These are phyloP conservation scores for Solen grandis DNA, from an alignment of 1,140 invertebrate genomes.

Conservation along the genomic window DNA sequence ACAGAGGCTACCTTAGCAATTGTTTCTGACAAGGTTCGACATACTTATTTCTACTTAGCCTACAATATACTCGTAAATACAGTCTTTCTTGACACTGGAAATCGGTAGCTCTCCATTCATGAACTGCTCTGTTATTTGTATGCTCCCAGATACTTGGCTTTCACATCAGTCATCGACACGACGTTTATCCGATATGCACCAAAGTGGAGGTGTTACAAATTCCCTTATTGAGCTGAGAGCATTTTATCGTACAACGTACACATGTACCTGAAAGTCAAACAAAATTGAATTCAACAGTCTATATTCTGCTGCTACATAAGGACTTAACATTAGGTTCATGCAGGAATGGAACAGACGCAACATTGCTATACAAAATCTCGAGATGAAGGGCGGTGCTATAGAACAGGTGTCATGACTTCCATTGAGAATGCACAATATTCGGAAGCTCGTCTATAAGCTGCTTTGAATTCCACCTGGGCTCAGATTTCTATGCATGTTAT, in stretches of 20 bases:
- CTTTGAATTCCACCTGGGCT: no score
- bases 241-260: conserved; percentile 7
- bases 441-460: no score
- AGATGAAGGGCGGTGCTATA: no score
- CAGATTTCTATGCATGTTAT: no score
- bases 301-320: conserved; percentile 8
- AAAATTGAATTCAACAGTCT: conserved; percentile 24
- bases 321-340: conserved; percentile 23
- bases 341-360: conserved; percentile 23
- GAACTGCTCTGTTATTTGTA: conserved; percentile 12
- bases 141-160: conserved; percentile 29
- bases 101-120: conserved; percentile 36
- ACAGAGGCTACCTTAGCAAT: neutral
- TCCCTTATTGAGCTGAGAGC: conserved; percentile 20
- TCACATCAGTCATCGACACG: conserved; percentile 46
- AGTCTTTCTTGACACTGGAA: conserved; percentile 33
- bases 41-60: no score
- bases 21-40: neutral
- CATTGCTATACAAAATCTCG: conserved; percentile 32
- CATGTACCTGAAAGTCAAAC: conserved; percentile 28
- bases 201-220: conserved; percentile 5
- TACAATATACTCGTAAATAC: neutral
- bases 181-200: conserved; percentile 23
- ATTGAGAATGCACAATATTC: no score
- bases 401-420: no score